Evolutionary conservation across 2,113 vertebrate species (phyloP), one percentile per base, ranked within the genome.

Genomic region (Etheostoma spectabile): DNA sequence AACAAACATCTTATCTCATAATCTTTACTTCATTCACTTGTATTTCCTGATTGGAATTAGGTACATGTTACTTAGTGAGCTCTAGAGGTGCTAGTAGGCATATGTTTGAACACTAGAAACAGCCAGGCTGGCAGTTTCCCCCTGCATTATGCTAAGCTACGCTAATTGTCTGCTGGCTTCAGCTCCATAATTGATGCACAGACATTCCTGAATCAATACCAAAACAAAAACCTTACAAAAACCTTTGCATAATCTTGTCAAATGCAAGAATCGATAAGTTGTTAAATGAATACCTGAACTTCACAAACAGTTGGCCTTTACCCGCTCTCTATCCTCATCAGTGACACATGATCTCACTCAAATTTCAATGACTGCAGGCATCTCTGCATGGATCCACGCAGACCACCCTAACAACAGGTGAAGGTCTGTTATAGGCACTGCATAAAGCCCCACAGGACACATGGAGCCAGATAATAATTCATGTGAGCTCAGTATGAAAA

Each of bases 371-470:
- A 19, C 72, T 77, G 55, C 65, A 38, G 30, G 55, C 56, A 8
- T n/a, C 27, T 75, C 60, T 49, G 11, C 13, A 4, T 27, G 61
- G 74, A 57, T 53, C 30, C 19, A n/a, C 1, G 2, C 7, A 4
- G 10, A 33, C 42, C 19, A 15, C n/a, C n/a, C 0, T 52, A 76
- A 79, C 80, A 91, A 88, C 90, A 94, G 88, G 86, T 90, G 82
- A 86, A 82, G 57, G 79, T 72, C 81, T 38, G 69, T 86, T 73
- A 84, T 56, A 66, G 69, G 70, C 60, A 18, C 67, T 19, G n/a
- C 27, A 22, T 67, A 83, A 89, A 90, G 55, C 83, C 75, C 68
- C 65, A 10, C 48, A 16, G 38, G 55, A 66, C 46, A 61, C 13
- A 70, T 49, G 27, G 66, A 84, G 70, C 35, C 45, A 11, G n/a